Base-by-base conservation (phyloP, 2,113 vertebrate species). In the Nymphicus hollandicus region DNA sequence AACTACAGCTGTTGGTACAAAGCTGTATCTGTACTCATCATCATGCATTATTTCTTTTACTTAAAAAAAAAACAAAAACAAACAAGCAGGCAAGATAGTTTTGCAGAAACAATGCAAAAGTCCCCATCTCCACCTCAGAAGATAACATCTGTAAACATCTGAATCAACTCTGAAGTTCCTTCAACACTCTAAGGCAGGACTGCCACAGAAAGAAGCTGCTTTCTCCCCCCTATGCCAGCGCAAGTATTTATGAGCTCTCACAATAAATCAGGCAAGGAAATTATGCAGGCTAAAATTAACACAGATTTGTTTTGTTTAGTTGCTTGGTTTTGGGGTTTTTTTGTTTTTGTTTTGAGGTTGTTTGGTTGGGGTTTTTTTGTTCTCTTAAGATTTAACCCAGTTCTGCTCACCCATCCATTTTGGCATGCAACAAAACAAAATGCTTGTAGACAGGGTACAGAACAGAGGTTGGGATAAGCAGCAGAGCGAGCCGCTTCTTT, bases 401-500 rank as follows among this genome's bases (percentile, higher is more conserved):
- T 73, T 60, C 29, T 73, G 73, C 35, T 86, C 70, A 85, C 14
- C 58, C 63, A 72, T 31, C 8, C 1, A 1, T 66, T 89, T 3
- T 43, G 23, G 31, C 18, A 60, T 0, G 3, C 3, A 3, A 50
- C 64, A 96, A 65, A 88, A 35, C 22, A 68, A 79, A 88, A 82
- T 7, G 28, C 11, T 44, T 68, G 16, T n/a, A 29, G 31, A 73
- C 31, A 77, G 5, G 24, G 15, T 29, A 71, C 9, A 86, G 58
- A 86, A 43, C 20, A n/a, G 33, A 80, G 49, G 15, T 0, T 66
- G 69, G 58, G 55, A 93, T 27, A 61, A 52, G 41, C 49, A 70
- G 2, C 1, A 29, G n/a, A 66, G 20, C 2, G 15, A 1, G 2
- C 4, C 37, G 18, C 33, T 14, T 65, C 63, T n/a, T 69, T 16